Percentiles rank a stretch among this genome's conserved stretches.
phyloP scores from a whole-genome alignment of 2,113 vertebrate species.

The Phyllostomus hastatus region DNA sequence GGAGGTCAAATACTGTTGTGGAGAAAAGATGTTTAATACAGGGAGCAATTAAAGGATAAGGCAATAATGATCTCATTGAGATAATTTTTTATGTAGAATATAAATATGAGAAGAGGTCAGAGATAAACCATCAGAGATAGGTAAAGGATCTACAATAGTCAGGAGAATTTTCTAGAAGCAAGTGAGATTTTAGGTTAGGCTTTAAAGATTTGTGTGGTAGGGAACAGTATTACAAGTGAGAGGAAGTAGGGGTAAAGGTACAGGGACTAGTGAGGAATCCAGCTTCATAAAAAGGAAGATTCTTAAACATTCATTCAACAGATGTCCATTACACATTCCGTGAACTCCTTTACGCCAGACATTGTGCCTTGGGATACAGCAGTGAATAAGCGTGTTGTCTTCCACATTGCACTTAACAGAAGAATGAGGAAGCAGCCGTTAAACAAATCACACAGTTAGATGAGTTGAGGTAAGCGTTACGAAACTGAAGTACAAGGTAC shows the following conservation, averaged over 20 bases:
- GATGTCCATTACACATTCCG: background rate
- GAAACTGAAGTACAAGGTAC: background rate
- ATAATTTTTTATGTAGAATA: background rate
- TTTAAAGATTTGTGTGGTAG: background rate
- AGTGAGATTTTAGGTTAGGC: background rate
- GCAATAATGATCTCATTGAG: background rate
- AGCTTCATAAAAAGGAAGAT: background rate
- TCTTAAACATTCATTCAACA: background rate
- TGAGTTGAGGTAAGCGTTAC: background rate
- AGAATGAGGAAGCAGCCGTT: background rate
- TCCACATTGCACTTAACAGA: background rate
- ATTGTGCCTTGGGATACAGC: background rate
- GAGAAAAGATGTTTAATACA: constrained; percentile 17
- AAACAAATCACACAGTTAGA: background rate
- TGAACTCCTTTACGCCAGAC: background rate
- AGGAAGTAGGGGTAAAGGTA: background rate
- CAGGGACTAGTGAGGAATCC: background rate
- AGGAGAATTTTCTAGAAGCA: background rate
- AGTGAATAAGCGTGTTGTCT: background rate
- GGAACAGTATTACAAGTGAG: background rate
- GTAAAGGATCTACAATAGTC: background rate
- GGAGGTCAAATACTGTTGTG: background rate
- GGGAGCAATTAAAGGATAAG: constrained; percentile 28
- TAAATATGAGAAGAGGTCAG: background rate
- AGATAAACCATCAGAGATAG: background rate